These are phyloP conservation scores for Discoglossus pictus DNA, from an alignment of 2,797 vertebrate species.

Conservation along the genomic window DNA sequence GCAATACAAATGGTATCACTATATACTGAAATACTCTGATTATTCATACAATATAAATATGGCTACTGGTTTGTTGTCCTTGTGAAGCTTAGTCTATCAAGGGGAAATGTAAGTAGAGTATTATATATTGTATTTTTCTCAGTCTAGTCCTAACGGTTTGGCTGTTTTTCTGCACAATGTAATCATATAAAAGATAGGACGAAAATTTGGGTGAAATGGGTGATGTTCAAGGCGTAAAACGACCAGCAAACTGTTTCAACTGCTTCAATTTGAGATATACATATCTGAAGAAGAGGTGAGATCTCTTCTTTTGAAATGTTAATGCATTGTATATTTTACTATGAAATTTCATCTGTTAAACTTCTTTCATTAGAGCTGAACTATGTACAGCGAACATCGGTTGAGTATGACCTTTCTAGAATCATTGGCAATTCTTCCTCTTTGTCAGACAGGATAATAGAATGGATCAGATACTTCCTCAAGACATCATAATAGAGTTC, in stretches of 20 bases:
- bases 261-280: not conserved
- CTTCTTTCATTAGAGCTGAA: conserved; percentile 58
- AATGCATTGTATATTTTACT: conserved; percentile 63
- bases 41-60: too few species aligned
- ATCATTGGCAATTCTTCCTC: conserved; percentile 71
- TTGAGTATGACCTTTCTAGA: conserved; percentile 73
- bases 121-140: too few species aligned
- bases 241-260: not conserved
- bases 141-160: too few species aligned
- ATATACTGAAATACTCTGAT: too few species aligned
- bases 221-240: not conserved
- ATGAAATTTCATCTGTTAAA: conserved; percentile 62
- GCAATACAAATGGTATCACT: too few species aligned
- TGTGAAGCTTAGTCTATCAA: too few species aligned
- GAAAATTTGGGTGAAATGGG: too few species aligned
- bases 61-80: too few species aligned
- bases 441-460: conserved; percentile 71
- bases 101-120: too few species aligned
- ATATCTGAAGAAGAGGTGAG: conserved; percentile 1
- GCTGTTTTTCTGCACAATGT: too few species aligned
- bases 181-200: too few species aligned
- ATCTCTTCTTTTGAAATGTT: conserved; percentile 67
- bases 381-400: conserved; percentile 63
- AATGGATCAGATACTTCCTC: conserved; percentile 73
- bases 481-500: conserved; percentile 74